Evolutionary conservation across 1,140 invertebrate genomes (phyloP).

Genomic region (Zaprionus tsacasi): DNA sequence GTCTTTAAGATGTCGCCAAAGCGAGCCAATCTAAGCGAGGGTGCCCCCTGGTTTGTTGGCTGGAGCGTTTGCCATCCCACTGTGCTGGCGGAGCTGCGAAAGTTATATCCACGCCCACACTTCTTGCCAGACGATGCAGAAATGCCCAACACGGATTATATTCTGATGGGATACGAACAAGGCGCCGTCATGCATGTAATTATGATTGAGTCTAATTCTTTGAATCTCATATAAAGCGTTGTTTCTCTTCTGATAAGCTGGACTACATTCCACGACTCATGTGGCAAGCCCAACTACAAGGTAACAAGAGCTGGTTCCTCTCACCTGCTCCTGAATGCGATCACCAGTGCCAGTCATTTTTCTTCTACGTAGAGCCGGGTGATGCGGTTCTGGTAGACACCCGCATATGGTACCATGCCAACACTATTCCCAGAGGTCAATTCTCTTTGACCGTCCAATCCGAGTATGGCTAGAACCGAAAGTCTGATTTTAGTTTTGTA

Average conservation of each 20-base stretch:
- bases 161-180: constrained; percentile 96
- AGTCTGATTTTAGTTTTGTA: constrained; percentile 16
- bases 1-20: constrained; percentile 91
- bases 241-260: constrained; percentile 86
- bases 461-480: constrained; percentile 90
- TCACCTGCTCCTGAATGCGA: constrained; percentile 96
- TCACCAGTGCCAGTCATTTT: constrained; percentile 89
- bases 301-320: constrained; percentile 93
- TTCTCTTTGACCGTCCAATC: constrained; percentile 96
- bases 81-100: constrained; percentile 89
- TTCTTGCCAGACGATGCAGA: constrained; percentile 96
- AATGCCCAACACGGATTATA: constrained; percentile 94
- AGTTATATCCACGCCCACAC: constrained; percentile 92
- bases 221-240: background rate
- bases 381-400: constrained; percentile 95
- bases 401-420: constrained; percentile 96
- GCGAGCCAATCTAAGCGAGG: constrained; percentile 87
- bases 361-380: constrained; percentile 92
- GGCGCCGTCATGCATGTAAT: constrained; percentile 96
- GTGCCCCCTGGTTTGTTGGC: constrained; percentile 94
- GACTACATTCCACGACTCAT: constrained; percentile 96
- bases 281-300: constrained; percentile 96
- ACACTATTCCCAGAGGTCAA: constrained; percentile 91
- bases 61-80: constrained; percentile 96
- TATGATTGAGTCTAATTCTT: constrained; percentile 65